Evolutionary conservation across 2,888 invertebrate species (phyloP), one percentile per base, ranked within the genome.

Genomic region (Tenthredo amoena): DNA sequence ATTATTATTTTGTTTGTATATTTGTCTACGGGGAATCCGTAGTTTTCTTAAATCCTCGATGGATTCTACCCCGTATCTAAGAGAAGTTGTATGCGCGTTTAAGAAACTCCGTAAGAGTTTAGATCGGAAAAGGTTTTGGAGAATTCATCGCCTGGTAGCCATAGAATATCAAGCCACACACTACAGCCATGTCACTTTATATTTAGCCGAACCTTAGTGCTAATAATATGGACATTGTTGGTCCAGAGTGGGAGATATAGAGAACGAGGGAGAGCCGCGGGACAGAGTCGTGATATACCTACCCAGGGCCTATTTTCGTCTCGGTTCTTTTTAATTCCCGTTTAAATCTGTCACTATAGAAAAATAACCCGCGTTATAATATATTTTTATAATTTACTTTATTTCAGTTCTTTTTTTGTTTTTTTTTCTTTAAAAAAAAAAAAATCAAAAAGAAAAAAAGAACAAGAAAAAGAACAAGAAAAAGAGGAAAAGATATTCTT

Each of bases 221-320:
- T 71, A 83, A 83, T 83, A 83, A 83, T 83, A 83, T 68, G 83
- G 71, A 83, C 83, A 83, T 83, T 83, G 83, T 83, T 83, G 83
- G 68, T 71, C 31, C 21, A 37, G 62, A 58, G 81, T 58, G 58
- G 81, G 40, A 62, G 81, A 81, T 21, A 37, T 21, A 37, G 37
- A 81, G 34, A 55, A 26, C 37, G 40, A 37, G 62, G 40, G 62
- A 37, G 40, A 34, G 26, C 26, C 50, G 15, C 31, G 50, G 77
- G n/a, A 55, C 31, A 21, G 43, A 74, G 68, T 34, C 68, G 68
- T 68, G 68, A 74, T 43, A 74, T 21, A 74, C 74, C 50, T 21
- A 74, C 74, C 50, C 50, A n/a, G 26, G 26, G 18, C 40, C 47
- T 74, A 74, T 74, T 77, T 77, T 77, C 2, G 74, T 74, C 6